Evolutionary conservation across 2,797 vertebrate genomes (phyloP).

Genomic region (Echeneis naucrates): DNA sequence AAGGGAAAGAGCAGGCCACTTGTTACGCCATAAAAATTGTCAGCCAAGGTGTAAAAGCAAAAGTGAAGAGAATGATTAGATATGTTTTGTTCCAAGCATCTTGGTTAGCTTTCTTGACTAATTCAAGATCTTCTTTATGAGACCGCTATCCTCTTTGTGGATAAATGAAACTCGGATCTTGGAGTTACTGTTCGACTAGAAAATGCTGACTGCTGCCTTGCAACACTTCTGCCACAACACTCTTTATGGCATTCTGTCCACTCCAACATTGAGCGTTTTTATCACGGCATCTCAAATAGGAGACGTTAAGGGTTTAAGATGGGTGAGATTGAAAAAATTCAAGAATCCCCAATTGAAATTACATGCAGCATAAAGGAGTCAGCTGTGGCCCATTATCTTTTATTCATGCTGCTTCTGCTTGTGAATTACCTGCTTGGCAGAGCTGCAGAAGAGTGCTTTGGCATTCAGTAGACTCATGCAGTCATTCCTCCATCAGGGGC

Average conservation of each 20-base stretch:
- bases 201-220: constrained; percentile 42
- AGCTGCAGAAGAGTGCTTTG: constrained; percentile 82
- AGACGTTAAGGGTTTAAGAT: constrained; percentile 53
- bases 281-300: constrained; percentile 51
- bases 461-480: constrained; percentile 74
- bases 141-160: constrained; percentile 53
- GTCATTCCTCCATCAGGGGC: constrained; percentile 80
- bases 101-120: constrained; percentile 67
- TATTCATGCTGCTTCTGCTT: constrained; percentile 84
- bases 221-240: constrained; percentile 57
- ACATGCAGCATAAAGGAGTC: constrained; percentile 81
- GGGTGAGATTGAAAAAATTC: constrained; percentile 48
- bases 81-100: constrained; percentile 73
- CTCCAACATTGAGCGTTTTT: constrained; percentile 50
- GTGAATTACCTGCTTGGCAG: constrained; percentile 87
- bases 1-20: constrained; percentile 71
- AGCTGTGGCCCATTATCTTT: constrained; percentile 83
- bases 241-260: no score
- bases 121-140: constrained; percentile 61
- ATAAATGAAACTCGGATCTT: constrained; percentile 59
- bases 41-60: constrained; percentile 75
- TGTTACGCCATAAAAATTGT: constrained; percentile 72
- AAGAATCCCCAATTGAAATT: constrained; percentile 72
- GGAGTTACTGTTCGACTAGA: constrained; percentile 56
- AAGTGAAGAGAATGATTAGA: constrained; percentile 75